Conservation (phyloP, 2,797 vertebrate species). For the Hippocampus kuda region DNA sequence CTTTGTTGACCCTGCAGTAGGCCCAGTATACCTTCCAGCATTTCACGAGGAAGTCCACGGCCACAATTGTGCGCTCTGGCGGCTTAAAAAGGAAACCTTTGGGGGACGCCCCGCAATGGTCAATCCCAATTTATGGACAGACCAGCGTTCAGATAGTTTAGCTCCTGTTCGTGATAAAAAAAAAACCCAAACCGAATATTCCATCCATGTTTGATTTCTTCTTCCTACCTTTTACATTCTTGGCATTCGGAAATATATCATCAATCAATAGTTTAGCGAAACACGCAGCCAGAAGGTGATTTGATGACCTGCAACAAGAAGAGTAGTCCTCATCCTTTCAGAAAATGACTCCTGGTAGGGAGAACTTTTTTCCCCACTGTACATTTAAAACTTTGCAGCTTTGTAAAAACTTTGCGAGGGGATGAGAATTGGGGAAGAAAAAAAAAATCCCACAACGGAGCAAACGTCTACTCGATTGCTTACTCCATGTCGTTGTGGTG, state of each 20-base stretch:
- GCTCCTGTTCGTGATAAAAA: too few relatives aligned
- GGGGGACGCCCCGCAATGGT: too few relatives aligned
- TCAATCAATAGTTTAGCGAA: constrained; percentile 75
- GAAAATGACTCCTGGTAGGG: neutral
- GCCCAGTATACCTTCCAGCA: constrained; percentile 74
- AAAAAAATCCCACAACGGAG: neutral
- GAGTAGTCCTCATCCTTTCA: neutral
- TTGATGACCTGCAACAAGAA: constrained; percentile 56
- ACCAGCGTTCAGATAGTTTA: too few relatives aligned
- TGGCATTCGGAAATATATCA: constrained; percentile 74
- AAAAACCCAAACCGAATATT: too few relatives aligned
- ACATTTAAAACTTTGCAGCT: too few relatives aligned
- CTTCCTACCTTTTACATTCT: constrained; percentile 73
- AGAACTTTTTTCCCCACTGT: neutral
- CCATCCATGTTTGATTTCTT: neutral
- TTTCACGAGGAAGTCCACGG: constrained; percentile 55
- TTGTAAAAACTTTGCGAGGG: neutral
- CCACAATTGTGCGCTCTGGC: constrained; percentile 36
- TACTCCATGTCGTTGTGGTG: constrained; percentile 68
- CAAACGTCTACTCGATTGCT: neutral
- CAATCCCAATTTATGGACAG: too few relatives aligned
- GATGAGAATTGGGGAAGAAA: neutral
- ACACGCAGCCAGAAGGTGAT: constrained; percentile 64
- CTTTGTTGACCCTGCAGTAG: constrained; percentile 35
- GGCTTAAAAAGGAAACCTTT: constrained; percentile 67